Percentiles rank a stretch among this genome's conserved stretches.
phyloP scores from a whole-genome alignment of 35 echinoderm and acorn worm genomes.

The Ptychodera flava region DNA sequence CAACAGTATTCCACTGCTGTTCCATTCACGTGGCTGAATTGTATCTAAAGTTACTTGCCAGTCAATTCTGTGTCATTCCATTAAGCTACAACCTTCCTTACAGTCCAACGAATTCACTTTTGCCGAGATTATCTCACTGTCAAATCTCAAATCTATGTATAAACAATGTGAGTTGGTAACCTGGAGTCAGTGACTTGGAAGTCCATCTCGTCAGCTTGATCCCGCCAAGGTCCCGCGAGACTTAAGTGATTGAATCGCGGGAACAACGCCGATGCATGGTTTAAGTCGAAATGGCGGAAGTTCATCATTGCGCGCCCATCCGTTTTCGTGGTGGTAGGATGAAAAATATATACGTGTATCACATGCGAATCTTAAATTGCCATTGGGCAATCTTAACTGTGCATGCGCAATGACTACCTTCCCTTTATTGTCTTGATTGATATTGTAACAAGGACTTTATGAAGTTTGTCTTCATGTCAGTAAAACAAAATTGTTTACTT shows the following conservation, averaged over 20 bases:
- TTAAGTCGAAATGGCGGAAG: not conserved
- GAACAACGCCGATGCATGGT: not conserved
- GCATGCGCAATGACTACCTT: too few relatives aligned
- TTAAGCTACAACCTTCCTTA: not conserved
- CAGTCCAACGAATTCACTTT: not conserved
- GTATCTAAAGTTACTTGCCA: too few relatives aligned
- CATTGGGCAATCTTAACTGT: not conserved
- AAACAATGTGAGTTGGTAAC: not conserved
- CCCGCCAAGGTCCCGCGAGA: not conserved
- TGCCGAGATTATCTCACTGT: not conserved
- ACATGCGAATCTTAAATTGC: too few relatives aligned
- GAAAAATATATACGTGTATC: too few relatives aligned
- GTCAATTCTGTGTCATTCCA: too few relatives aligned
- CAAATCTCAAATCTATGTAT: not conserved
- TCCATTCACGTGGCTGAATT: too few relatives aligned
- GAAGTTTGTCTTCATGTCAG: too few relatives aligned
- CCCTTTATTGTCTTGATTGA: too few relatives aligned
- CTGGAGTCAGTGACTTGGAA: not conserved
- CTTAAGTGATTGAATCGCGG: not conserved
- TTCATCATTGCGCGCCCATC: not conserved
- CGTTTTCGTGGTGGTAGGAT: not conserved
- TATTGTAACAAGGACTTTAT: too few relatives aligned
- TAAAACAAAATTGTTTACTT: too few relatives aligned
- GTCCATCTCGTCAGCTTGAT: not conserved
- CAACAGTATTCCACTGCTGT: too few relatives aligned